Evolutionary conservation across 2,113 vertebrate genomes (phyloP), one percentile per base, ranked within the genome.

Genomic region (Mormoops blainvillei): DNA sequence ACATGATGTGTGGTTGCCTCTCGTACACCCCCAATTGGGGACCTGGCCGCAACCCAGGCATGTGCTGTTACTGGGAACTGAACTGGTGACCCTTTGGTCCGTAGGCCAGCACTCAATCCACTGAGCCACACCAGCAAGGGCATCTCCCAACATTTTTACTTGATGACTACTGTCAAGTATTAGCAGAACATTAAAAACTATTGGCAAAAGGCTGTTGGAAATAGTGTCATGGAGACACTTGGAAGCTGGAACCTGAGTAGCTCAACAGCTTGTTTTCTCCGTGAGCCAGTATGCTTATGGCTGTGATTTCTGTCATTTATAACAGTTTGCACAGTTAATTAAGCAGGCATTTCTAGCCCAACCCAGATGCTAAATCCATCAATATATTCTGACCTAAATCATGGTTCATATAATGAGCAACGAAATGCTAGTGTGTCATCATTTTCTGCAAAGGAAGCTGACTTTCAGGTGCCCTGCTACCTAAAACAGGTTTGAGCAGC

Each of bases 401-500:
- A 31, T 16, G 38, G n/a, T 41, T 70, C 3, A 4, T 33, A 41
- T 13, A 45, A 36, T 10, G 50, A 95, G 76, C 65, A 56, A 54
- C 2, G 56, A 85, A 94, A 41, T 11, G 18, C 45, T 31, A 33
- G 54, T 45, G 77, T 76, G 88, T 90, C 65, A 77, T 85, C 77
- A 78, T 52, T 43, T 48, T 43, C 56, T 48, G 68, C 77, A 31
- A 52, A 73, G 48, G 87, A 33, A 71, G 67, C 50, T 86, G 80
- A n/a, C 45, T 50, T 88, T 41, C 56, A 74, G 61, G 77, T 91
- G 48, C 41, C 54, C 82, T 61, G 67, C 28, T 67, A 20, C 36
- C 54, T 41, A 13, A 65, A 95, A 96, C 96, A 78, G 94, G 87
- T 91, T 82, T 81, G 94, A 70, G 71, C 67, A 45, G 36, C 31